Conservation (phyloP, 2,113 vertebrate species). For the Sinocyclocheilus anophthalmus region DNA sequence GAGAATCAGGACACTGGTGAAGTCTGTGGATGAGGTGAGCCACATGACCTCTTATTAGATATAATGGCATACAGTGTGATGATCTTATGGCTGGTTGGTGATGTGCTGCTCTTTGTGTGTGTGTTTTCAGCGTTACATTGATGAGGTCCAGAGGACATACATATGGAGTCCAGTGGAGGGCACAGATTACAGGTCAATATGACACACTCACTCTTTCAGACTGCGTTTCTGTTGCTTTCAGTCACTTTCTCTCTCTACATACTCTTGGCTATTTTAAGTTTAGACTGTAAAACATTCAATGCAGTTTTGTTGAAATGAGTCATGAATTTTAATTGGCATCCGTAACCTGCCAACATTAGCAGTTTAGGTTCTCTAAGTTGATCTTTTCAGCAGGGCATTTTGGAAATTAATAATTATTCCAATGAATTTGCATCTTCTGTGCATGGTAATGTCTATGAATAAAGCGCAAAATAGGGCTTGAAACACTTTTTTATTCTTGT, state of each 20-base stretch:
- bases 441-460: background rate
- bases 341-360: background rate
- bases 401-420: background rate
- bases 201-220: background rate
- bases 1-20: slow-evolving; percentile 92
- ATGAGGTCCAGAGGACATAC: slow-evolving; percentile 89
- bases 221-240: background rate
- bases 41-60: slow-evolving; percentile 60
- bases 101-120: slow-evolving; percentile 6
- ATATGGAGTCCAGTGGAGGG: slow-evolving; percentile 95
- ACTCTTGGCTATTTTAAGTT: background rate
- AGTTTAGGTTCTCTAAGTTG: background rate
- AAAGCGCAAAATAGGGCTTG: background rate
- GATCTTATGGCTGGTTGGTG: background rate
- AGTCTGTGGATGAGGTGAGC: slow-evolving; percentile 95
- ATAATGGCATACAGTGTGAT: background rate
- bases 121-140: slow-evolving; percentile 87
- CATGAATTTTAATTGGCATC: background rate
- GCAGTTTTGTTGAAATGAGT: background rate
- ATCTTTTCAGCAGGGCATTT: background rate
- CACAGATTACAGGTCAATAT: slow-evolving; percentile 93
- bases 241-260: background rate
- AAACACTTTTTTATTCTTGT: background rate
- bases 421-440: background rate
- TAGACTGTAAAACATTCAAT: background rate